Conservation (phyloP, 2,113 vertebrate genomes). For the Lethenteron reissneri region DNA sequence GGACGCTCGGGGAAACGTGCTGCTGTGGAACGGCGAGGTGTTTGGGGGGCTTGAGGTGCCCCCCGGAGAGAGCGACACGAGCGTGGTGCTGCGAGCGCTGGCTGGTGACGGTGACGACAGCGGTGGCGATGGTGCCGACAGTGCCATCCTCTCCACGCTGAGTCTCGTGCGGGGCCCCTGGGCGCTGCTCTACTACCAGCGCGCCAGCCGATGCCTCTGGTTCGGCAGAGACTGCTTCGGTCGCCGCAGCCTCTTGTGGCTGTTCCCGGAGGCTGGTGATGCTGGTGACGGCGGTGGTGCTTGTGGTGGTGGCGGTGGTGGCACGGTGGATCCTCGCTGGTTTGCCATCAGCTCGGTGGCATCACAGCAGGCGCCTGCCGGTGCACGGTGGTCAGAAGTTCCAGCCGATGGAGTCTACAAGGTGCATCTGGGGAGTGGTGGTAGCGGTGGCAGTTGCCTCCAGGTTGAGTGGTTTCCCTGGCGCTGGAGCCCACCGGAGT, state of each 20-base stretch:
- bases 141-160: slow-evolving; percentile 35
- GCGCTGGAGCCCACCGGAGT: too few species aligned
- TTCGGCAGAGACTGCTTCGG: slow-evolving; percentile 88
- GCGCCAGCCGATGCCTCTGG: slow-evolving; percentile 41
- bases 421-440: slow-evolving; percentile 26
- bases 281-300: too few species aligned
- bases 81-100: slow-evolving; percentile 31
- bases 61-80: slow-evolving; percentile 43
- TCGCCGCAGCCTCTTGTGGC: slow-evolving; percentile 72
- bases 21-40: slow-evolving; percentile 83
- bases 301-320: too few species aligned
- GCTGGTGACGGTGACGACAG: slow-evolving; percentile 23
- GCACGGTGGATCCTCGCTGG: too few species aligned
- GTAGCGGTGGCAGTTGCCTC: too few species aligned
- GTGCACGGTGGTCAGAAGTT: slow-evolving; percentile 42
- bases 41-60: slow-evolving; percentile 41
- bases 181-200: slow-evolving; percentile 67
- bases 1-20: slow-evolving; percentile 34
- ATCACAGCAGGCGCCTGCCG: neutral
- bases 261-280: slow-evolving; percentile 16
- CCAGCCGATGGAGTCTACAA: slow-evolving; percentile 55
- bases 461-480: too few species aligned
- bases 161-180: slow-evolving; percentile 49
- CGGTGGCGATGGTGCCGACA: slow-evolving; percentile 22
- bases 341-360: too few species aligned